Evolutionary conservation across 2,888 invertebrate genomes (phyloP).

Genomic region (Cephus spinipes): DNA sequence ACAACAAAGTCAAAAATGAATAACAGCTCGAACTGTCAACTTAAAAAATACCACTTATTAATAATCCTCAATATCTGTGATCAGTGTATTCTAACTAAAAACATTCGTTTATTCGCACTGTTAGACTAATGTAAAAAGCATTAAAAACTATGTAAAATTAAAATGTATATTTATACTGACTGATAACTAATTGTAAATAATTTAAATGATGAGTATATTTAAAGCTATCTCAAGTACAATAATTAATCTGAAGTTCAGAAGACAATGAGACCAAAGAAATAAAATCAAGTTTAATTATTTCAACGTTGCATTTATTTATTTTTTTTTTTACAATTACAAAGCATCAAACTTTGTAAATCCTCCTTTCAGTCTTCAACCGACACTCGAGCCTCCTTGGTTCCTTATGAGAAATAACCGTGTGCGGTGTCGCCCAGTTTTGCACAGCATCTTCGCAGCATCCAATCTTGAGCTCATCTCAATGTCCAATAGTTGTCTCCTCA

Average conservation of each 20-base stretch:
- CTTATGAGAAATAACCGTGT: neutral
- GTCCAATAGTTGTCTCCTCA: conserved; percentile 44
- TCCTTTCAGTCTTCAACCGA: neutral
- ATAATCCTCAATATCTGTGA: neutral
- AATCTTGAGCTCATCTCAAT: conserved; percentile 54
- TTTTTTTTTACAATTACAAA: neutral
- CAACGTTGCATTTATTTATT: neutral
- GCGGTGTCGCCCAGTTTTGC: neutral
- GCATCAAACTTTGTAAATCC: neutral
- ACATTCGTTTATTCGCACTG: neutral
- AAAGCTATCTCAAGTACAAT: neutral
- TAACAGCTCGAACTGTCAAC: no score
- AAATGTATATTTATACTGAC: no score
- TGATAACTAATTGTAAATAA: neutral
- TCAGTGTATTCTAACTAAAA: neutral
- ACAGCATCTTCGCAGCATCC: neutral
- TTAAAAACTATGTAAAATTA: no score
- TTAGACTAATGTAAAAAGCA: neutral
- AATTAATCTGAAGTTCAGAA: neutral
- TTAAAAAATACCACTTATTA: neutral
- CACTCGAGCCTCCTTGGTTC: neutral
- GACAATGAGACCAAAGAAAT: neutral
- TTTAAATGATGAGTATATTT: neutral
- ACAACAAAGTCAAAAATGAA: no score
- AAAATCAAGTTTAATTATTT: neutral